phyloP scores from a whole-genome alignment of 53 echinoderm and acorn worm genomes.

The Temnopleurus reevesii region DNA sequence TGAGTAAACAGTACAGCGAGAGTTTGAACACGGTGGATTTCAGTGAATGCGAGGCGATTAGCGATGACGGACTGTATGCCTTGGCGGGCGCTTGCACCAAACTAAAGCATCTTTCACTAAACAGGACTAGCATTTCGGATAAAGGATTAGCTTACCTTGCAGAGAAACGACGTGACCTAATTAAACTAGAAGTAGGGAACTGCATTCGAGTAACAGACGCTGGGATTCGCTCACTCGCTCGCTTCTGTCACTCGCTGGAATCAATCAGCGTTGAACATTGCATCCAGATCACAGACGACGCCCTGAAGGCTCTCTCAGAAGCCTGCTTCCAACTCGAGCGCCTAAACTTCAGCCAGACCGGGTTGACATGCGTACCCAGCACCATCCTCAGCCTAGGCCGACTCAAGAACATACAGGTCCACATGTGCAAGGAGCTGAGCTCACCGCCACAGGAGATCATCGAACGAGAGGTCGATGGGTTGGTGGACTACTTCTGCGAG shows the following conservation, averaged over 20 bases:
- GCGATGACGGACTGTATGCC: slow-evolving; percentile 53
- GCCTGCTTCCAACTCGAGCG: slow-evolving; percentile 37
- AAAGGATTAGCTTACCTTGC: slow-evolving; percentile 44
- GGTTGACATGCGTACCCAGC: slow-evolving; percentile 56
- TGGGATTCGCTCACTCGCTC: slow-evolving; percentile 45
- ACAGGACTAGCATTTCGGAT: slow-evolving; percentile 60
- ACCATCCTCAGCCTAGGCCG: slow-evolving; percentile 47
- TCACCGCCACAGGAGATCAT: slow-evolving; percentile 61
- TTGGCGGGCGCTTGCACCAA: slow-evolving; percentile 43
- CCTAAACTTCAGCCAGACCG: slow-evolving; percentile 52
- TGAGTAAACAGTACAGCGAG: slow-evolving; percentile 45
- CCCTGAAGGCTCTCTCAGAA: slow-evolving; percentile 33
- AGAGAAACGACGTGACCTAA: slow-evolving; percentile 48
- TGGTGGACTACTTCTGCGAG: slow-evolving; percentile 58
- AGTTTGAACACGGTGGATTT: slow-evolving; percentile 54
- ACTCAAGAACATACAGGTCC: slow-evolving; percentile 44
- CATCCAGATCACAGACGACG: slow-evolving; percentile 43
- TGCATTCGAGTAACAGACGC: slow-evolving; percentile 55
- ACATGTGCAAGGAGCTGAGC: slow-evolving; percentile 64
- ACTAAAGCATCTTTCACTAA: slow-evolving; percentile 36
- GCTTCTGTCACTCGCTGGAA: slow-evolving; percentile 56
- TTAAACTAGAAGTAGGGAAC: slow-evolving; percentile 50
- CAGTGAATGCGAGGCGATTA: slow-evolving; percentile 50
- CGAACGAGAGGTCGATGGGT: slow-evolving; percentile 54
- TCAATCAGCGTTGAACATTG: slow-evolving; percentile 58